These are phyloP conservation scores for Hemaris fuciformis DNA, from an alignment of 2,888 invertebrate species.

Conservation along the genomic window DNA sequence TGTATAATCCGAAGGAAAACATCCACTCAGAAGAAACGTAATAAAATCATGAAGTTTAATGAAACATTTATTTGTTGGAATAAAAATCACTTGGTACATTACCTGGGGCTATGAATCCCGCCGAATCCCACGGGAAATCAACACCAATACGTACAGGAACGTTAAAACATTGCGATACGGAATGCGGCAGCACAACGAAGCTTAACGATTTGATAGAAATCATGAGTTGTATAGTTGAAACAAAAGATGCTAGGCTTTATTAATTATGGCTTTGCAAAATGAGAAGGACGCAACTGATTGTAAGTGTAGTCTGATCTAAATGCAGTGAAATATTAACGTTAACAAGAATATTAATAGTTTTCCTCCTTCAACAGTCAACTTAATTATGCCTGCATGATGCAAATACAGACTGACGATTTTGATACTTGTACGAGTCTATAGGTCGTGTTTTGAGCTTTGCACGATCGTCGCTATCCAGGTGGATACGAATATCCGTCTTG, in stretches of 20 bases:
- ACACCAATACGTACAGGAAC: background rate
- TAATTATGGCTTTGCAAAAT: too few species aligned
- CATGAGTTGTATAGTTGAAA: background rate
- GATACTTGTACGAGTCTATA: too few species aligned
- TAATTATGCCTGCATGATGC: too few species aligned
- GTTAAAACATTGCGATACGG: background rate
- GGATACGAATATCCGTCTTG: too few species aligned
- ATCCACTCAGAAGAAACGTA: background rate
- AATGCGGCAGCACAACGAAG: background rate
- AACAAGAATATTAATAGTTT: too few species aligned
- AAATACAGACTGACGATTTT: too few species aligned
- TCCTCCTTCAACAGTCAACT: too few species aligned
- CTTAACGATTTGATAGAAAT: background rate
- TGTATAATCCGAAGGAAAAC: background rate
- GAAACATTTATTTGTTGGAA: constrained; percentile 2
- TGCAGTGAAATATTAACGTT: too few species aligned
- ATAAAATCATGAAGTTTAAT: constrained; percentile 6
- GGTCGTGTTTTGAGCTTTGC: too few species aligned
- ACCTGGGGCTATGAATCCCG: background rate
- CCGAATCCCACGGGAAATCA: background rate
- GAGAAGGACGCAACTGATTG: too few species aligned
- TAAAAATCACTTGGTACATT: background rate
- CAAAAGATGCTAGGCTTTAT: background rate
- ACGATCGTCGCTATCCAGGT: too few species aligned
- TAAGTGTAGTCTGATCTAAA: too few species aligned